Evolutionary conservation across 2,888 invertebrate genomes (phyloP).

Genomic region (Clitarchus hookeri): DNA sequence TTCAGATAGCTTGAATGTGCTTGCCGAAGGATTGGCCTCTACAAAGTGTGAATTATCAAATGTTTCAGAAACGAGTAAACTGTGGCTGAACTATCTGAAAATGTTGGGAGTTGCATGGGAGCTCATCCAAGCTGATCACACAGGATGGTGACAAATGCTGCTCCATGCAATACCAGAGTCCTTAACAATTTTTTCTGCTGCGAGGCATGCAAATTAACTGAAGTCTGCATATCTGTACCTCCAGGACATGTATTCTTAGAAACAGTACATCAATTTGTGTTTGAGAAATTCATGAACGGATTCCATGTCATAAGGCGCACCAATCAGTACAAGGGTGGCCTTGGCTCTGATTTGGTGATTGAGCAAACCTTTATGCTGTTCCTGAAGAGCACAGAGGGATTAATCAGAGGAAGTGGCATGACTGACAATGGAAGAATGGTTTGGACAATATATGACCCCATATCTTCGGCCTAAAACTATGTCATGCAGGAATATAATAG

Average conservation of each 20-base stretch:
- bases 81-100: background rate
- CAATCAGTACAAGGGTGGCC: background rate
- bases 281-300: background rate
- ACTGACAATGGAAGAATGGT: too few species aligned
- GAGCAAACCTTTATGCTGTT: too few species aligned
- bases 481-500: too few species aligned
- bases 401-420: too few species aligned
- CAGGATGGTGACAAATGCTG: background rate
- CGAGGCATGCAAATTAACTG: background rate
- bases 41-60: background rate
- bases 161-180: background rate
- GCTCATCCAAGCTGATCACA: background rate
- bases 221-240: background rate
- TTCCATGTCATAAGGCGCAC: background rate
- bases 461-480: too few species aligned
- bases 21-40: too few species aligned
- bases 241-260: conserved; percentile 1
- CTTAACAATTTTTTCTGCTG: background rate
- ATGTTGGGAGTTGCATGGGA: background rate
- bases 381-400: too few species aligned
- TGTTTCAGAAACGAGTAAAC: conserved; percentile 12
- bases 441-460: too few species aligned
- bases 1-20: too few species aligned
- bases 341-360: too few species aligned
- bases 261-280: background rate